Evolutionary conservation across 2,797 vertebrate species (phyloP).

Genomic region (Liasis olivaceus): DNA sequence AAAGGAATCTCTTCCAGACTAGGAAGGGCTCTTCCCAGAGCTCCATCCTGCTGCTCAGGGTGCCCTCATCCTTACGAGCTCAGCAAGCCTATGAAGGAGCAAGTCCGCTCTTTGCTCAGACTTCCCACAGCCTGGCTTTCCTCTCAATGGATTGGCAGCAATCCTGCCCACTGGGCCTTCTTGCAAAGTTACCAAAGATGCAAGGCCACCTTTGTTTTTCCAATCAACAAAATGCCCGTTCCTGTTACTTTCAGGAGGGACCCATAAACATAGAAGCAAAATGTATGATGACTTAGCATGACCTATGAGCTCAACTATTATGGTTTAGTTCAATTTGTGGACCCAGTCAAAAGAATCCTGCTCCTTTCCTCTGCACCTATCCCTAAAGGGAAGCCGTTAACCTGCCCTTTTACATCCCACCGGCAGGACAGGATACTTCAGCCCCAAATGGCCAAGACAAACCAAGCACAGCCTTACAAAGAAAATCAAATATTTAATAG

Average conservation of each 20-base stretch:
- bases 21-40: neutral
- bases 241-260: neutral
- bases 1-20: neutral
- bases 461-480: constrained; percentile 62
- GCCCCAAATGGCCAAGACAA: neutral
- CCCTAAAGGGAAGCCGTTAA: neutral
- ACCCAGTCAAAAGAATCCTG: no score
- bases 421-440: neutral
- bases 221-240: neutral
- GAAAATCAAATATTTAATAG: constrained; percentile 75
- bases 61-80: neutral
- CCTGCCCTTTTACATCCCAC: neutral
- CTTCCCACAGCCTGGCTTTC: neutral
- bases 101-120: neutral
- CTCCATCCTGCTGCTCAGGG: neutral
- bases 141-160: neutral
- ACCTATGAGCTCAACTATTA: neutral
- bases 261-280: neutral
- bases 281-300: neutral
- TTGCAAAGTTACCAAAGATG: neutral
- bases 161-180: neutral
- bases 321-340: neutral
- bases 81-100: neutral
- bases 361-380: neutral
- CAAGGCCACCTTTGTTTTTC: neutral